These are phyloP conservation scores for Pterocles gutturalis DNA, from an alignment of 2,113 vertebrate genomes.

Conservation along the genomic window DNA sequence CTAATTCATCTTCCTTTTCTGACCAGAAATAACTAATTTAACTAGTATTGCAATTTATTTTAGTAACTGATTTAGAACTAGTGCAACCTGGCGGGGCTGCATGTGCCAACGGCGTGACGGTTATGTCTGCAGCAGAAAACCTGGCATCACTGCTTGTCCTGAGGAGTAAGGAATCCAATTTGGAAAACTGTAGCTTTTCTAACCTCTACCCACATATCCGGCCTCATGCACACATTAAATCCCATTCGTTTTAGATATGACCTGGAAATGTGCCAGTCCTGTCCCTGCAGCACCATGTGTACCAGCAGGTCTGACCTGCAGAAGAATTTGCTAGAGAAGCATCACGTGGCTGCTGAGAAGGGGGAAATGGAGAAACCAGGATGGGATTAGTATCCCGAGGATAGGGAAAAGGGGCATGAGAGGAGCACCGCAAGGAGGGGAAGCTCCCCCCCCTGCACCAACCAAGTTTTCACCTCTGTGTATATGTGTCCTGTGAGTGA, in stretches of 20 bases:
- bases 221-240: not conserved
- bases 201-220: constrained; percentile 10
- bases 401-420: not conserved
- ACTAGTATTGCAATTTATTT: constrained; percentile 59
- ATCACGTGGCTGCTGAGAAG: not conserved
- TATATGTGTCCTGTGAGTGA: constrained; percentile 29
- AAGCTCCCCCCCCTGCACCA: not conserved
- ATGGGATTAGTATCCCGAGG: accelerated
- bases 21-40: constrained; percentile 62
- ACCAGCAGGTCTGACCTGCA: constrained; percentile 1
- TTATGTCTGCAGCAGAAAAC: constrained; percentile 43
- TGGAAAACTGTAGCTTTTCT: not conserved
- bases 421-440: not conserved
- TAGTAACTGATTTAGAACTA: constrained; percentile 45
- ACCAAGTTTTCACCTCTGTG: not conserved
- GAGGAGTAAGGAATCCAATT: constrained; percentile 14
- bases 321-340: not conserved
- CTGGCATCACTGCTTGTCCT: constrained; percentile 51
- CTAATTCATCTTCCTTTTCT: constrained; percentile 43
- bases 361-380: not conserved
- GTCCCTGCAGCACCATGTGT: not conserved
- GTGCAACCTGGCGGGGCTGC: constrained; percentile 42
- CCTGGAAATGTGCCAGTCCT: constrained; percentile 16
- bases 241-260: not conserved
- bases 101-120: not conserved